Conservation (phyloP, 1,140 invertebrate species). For the Musca vetustissima region DNA sequence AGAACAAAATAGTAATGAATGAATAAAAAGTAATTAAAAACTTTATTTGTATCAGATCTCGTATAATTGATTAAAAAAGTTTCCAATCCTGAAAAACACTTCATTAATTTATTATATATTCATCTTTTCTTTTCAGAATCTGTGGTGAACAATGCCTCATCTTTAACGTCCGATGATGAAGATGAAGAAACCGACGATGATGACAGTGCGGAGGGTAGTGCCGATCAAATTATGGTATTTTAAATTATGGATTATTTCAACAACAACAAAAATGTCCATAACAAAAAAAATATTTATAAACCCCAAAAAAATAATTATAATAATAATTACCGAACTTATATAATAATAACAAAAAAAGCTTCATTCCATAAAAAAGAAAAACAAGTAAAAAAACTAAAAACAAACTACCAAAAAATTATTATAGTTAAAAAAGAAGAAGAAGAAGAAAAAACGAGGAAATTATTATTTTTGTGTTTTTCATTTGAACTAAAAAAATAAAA, state of each 20-base stretch:
- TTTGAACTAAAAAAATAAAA: too few relatives aligned
- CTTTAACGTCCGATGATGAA: constrained; percentile 64
- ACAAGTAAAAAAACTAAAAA: constrained; percentile 4
- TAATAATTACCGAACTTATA: background rate
- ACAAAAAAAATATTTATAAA: background rate
- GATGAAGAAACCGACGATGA: constrained; percentile 69
- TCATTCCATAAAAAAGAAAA: constrained; percentile 4
- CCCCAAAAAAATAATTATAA: background rate
- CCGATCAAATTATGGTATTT: constrained; percentile 76
- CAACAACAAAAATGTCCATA: constrained; percentile 8
- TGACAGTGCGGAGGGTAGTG: constrained; percentile 74
- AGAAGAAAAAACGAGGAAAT: too few relatives aligned
- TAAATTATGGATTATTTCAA: constrained; percentile 55
- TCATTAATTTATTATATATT: background rate
- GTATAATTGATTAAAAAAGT: too few relatives aligned
- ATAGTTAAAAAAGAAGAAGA: too few relatives aligned
- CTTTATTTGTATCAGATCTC: too few relatives aligned
- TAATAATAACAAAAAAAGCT: background rate
- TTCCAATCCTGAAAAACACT: too few relatives aligned
- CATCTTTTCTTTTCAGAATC: constrained; percentile 58
- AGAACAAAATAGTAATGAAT: too few relatives aligned
- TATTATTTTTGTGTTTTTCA: too few relatives aligned
- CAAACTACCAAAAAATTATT: background rate
- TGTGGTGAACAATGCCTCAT: constrained; percentile 63
- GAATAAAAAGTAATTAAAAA: too few relatives aligned